phyloP scores from a whole-genome alignment of 2,888 invertebrate genomes.

The Dastarcus helophoroides region DNA sequence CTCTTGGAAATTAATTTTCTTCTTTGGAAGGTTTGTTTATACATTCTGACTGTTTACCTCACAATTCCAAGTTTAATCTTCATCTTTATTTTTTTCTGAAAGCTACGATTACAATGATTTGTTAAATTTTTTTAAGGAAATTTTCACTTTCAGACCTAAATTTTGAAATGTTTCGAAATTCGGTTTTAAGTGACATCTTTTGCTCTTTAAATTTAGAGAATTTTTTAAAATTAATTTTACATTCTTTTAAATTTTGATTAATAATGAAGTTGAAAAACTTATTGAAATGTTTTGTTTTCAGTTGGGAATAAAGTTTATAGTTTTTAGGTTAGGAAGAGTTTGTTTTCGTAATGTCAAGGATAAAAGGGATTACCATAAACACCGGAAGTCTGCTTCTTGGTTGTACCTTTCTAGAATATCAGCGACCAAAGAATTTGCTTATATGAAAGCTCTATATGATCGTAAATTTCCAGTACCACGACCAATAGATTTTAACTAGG shows the following conservation, averaged over 20 bases:
- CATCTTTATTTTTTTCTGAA: not conserved
- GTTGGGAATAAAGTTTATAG: constrained; percentile 5
- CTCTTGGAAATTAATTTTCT: no score
- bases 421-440: constrained; percentile 95
- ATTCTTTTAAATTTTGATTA: no score
- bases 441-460: constrained; percentile 87
- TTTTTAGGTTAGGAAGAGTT: constrained; percentile 73
- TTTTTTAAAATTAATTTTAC: no score
- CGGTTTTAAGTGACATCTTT: no score
- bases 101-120: not conserved
- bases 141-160: no score
- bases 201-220: no score
- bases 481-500: constrained; percentile 85
- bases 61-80: no score
- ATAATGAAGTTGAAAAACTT: no score
- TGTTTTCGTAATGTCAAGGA: constrained; percentile 93
- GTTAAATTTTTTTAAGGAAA: not conserved
- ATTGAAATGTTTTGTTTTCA: no score
- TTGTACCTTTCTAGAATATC: constrained; percentile 92
- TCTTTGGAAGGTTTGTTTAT: no score
- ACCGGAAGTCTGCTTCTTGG: constrained; percentile 86
- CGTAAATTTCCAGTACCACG: constrained; percentile 89
- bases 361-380: constrained; percentile 94
- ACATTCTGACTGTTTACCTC: no score
- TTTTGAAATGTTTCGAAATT: no score